Evolutionary conservation across 2,888 invertebrate genomes (phyloP), one percentile per base, ranked within the genome.

Genomic region (Fabriciana adippe): DNA sequence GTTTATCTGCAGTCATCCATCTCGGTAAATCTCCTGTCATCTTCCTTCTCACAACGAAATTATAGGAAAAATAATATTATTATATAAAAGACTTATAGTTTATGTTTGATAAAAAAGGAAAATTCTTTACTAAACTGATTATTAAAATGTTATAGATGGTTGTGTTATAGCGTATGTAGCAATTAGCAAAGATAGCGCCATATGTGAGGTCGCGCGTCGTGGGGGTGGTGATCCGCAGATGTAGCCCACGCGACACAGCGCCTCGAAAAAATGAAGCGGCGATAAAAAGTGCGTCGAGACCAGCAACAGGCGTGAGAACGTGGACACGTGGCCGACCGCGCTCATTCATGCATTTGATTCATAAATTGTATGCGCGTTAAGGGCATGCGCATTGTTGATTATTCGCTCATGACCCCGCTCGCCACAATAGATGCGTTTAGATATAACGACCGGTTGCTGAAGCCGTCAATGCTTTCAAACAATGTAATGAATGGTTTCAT

Each of bases 321-420:
- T 62, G 81, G 87, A 83, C 91, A 91, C 90, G 92, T 91, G 91
- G 88, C 88, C 78, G 68, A 62, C 78, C 83, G 81, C 80, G 83
- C 86, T 87, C 91, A 92, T 92, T 92, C 92, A 92, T 89, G 86
- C 87, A 89, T 91, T 90, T 91, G 90, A 92, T 92, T 92, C 92
- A 92, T 91, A 86, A 89, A 85, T 81, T 83, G 83, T 82, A 82
- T 79, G 76, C 77, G 80, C 77, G 81, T 74, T 82, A 73, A 81
- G 77, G 79, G 77, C 80, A 79, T 62, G 68, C 74, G 66, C 70
- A 72, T 69, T 69, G 72, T 72, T 70, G 69, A 65, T 73, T 72
- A 73, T 71, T 73, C 73, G 76, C 75, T 74, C 72, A 74, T 77
- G 73, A 74, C 73, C 75, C 73, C 68, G 54, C 59, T 53, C 60